phyloP scores from a whole-genome alignment of 2,888 invertebrate species.

The Dryocosmus kuriphilus region DNA sequence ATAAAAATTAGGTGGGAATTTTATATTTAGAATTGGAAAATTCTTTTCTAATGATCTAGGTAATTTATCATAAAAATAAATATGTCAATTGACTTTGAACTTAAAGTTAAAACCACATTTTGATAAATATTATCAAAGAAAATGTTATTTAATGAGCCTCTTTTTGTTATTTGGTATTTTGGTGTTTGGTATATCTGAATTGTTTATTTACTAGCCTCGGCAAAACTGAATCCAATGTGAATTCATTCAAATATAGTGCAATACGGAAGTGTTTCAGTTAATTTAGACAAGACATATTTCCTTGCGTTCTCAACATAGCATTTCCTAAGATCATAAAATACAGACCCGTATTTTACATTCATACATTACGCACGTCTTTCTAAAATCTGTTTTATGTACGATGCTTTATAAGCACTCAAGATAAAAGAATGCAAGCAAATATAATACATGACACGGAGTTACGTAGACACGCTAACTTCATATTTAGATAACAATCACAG shows the following conservation, averaged over 20 bases:
- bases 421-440: slow-evolving; percentile 54
- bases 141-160: neutral
- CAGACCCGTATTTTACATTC: slow-evolving; percentile 64
- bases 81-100: too few relatives aligned
- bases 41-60: too few relatives aligned
- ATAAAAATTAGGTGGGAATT: too few relatives aligned
- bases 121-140: neutral
- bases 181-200: too few relatives aligned
- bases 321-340: slow-evolving; percentile 64
- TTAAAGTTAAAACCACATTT: too few relatives aligned
- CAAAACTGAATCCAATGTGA: neutral
- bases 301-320: slow-evolving; percentile 64
- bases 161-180: too few relatives aligned
- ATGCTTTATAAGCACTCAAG: slow-evolving; percentile 48
- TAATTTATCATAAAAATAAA: too few relatives aligned
- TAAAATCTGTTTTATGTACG: slow-evolving; percentile 67
- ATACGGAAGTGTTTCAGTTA: slow-evolving; percentile 58
- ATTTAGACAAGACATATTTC: slow-evolving; percentile 56
- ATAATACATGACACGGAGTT: slow-evolving; percentile 60
- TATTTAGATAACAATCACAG: slow-evolving; percentile 65
- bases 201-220: too few relatives aligned
- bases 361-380: slow-evolving; percentile 67
- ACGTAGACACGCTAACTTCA: slow-evolving; percentile 70
- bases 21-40: too few relatives aligned
- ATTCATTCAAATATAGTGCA: neutral